Base-by-base conservation (phyloP, 2,888 invertebrate genomes). In the Limnephilus marmoratus region DNA sequence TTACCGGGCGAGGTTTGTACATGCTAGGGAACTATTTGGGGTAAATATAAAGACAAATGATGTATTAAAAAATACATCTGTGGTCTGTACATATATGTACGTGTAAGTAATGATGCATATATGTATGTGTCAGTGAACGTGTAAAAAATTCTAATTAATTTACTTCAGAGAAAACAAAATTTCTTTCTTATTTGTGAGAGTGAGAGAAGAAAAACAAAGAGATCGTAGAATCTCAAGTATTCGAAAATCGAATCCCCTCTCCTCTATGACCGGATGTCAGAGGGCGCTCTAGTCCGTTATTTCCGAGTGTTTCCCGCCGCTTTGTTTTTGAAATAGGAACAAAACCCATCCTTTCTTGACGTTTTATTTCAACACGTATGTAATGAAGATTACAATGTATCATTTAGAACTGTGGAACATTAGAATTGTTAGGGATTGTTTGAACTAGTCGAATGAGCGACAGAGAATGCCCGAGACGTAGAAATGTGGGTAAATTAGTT, bases 321-420 rank as follows among this genome's bases (percentile, higher is more conserved):
- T 68, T 89, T 68, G 88, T 89, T 34, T 89, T 89, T 89, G 80
- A 80, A 89, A 89, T 89, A 89, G n/a, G 80, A 80, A 68, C 81
- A 89, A 89, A 89, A 89, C 88, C 15, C 41, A 24, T 80, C 41
- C 24, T 80, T 18, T n/a, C 87, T 41, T 81, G 88, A 89, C 88
- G 81, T 89, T 89, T 89, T 37, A 29, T 37, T 89, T 89, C 88
- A 89, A 89, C 88, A 89, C 88, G 2, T 80, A 37, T 37, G 34
- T 89, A 81, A 89, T 81, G 88, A 80, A 41, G 81, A 81, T 81
- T 37, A n/a, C 81, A 24, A 80, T 87, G 68, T 45, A 81, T 34
- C 80, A 37, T 89, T 24, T 68, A 24, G 68, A 68, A n/a, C 68
- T n/a, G 68, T n/a, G 68, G n/a, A 68, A 68, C n/a, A 9, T 24